phyloP scores from a whole-genome alignment of 2,888 invertebrate genomes.

The Caenorhabditis doughertyi region DNA sequence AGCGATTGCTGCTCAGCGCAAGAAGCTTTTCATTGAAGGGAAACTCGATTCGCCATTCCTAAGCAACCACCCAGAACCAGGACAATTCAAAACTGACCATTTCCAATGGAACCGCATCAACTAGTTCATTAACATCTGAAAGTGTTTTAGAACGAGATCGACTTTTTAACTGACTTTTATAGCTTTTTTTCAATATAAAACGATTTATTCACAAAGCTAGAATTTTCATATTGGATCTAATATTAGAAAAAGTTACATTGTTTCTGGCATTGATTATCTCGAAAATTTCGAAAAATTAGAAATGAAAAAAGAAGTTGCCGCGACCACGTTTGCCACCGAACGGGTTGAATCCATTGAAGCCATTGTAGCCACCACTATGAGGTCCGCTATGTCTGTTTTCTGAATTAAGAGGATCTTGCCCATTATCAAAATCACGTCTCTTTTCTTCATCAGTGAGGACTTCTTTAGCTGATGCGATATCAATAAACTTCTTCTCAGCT shows the following conservation, averaged over 20 bases:
- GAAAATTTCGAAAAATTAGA: background rate
- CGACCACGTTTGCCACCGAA: conserved; percentile 28
- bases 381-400: conserved; percentile 86
- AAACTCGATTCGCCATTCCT: conserved; percentile 74
- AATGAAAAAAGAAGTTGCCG: conserved; percentile 46
- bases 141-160: conserved; percentile 44
- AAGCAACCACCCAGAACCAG: conserved; percentile 77
- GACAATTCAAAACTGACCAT: conserved; percentile 78
- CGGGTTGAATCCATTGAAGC: conserved; percentile 51
- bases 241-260: conserved; percentile 28
- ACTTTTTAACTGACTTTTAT: conserved; percentile 19
- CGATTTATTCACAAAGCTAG: conserved; percentile 30
- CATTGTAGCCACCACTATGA: conserved; percentile 20
- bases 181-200: conserved; percentile 28
- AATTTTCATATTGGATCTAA: too few relatives aligned
- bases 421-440: conserved; percentile 93
- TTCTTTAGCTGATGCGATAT: conserved; percentile 98
- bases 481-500: conserved; percentile 98
- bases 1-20: conserved; percentile 78
- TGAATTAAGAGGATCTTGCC: conserved; percentile 97
- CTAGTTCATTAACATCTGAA: background rate
- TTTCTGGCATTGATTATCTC: conserved; percentile 9
- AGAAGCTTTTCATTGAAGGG: conserved; percentile 78
- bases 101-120: conserved; percentile 76
- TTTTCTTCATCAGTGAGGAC: conserved; percentile 91